Evolutionary conservation across 1,140 invertebrate genomes (phyloP).

Genomic region (Thaumetopoea pityocampa): DNA sequence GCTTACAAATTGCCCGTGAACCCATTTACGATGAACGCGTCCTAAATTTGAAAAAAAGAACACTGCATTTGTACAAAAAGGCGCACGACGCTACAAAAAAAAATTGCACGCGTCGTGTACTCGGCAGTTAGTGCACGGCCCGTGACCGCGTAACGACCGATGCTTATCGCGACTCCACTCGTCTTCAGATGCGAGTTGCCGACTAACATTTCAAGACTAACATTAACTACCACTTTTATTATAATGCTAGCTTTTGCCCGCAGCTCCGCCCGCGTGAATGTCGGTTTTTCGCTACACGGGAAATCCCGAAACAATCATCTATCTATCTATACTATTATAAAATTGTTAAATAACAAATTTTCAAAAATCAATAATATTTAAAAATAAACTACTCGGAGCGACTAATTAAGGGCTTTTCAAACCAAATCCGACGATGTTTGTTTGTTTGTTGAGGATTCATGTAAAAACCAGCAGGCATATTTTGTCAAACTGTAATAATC

Average conservation of each 20-base stretch:
- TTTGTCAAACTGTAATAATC: no score
- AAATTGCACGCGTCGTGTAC: slow-evolving; percentile 57
- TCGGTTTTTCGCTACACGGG: no score
- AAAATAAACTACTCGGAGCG: no score
- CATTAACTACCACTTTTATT: neutral
- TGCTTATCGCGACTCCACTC: slow-evolving; percentile 47
- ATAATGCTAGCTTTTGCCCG: slow-evolving; percentile 4
- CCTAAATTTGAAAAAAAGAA: slow-evolving; percentile 32
- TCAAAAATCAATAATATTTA: no score
- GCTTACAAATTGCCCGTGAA: slow-evolving; percentile 36
- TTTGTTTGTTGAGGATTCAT: no score
- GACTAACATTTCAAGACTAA: slow-evolving; percentile 1
- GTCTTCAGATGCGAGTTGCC: slow-evolving; percentile 9
- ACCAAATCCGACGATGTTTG: no score
- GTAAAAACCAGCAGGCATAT: no score
- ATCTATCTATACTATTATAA: no score
- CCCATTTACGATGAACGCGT: slow-evolving; percentile 18
- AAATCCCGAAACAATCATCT: no score
- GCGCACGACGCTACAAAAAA: slow-evolving; percentile 36
- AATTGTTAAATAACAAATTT: no score
- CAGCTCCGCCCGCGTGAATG: no score
- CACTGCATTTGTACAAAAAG: slow-evolving; percentile 26
- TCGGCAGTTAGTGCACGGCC: slow-evolving; percentile 58
- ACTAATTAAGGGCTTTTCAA: no score
- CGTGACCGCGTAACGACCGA: slow-evolving; percentile 65